phyloP scores from a whole-genome alignment of 2,113 vertebrate genomes.

The Atlantisia rogersi region DNA sequence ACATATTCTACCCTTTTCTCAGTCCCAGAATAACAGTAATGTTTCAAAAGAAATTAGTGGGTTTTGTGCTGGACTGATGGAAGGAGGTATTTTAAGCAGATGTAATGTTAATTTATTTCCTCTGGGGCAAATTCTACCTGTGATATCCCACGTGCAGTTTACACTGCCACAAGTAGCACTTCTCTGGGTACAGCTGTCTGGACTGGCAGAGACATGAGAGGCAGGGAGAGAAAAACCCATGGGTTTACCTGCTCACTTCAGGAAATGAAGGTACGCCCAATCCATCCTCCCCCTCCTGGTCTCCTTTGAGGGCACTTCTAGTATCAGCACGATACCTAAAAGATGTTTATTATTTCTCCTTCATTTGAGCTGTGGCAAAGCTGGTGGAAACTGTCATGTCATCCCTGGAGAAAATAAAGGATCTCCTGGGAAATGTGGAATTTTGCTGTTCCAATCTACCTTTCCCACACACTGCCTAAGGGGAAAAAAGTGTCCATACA shows the following conservation, averaged over 20 bases:
- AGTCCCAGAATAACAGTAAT: not conserved
- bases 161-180: not conserved
- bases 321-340: not conserved
- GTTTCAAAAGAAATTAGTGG: not conserved
- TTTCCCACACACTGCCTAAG: not conserved
- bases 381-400: not conserved
- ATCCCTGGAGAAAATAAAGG: not conserved
- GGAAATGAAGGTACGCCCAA: not conserved
- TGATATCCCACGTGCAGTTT: not conserved
- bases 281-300: not conserved
- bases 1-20: not conserved
- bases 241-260: not conserved
- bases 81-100: not conserved
- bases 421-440: not conserved
- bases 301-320: not conserved
- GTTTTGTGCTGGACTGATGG: not conserved
- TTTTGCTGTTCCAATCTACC: not conserved
- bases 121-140: not conserved
- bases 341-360: not conserved
- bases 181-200: not conserved
- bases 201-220: not conserved
- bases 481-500: not conserved
- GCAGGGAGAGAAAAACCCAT: not conserved
- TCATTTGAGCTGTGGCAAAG: not conserved
- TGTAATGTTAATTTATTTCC: not conserved